phyloP scores from a whole-genome alignment of 2,797 vertebrate genomes.

The Typhlichthys eigenmanni region DNA sequence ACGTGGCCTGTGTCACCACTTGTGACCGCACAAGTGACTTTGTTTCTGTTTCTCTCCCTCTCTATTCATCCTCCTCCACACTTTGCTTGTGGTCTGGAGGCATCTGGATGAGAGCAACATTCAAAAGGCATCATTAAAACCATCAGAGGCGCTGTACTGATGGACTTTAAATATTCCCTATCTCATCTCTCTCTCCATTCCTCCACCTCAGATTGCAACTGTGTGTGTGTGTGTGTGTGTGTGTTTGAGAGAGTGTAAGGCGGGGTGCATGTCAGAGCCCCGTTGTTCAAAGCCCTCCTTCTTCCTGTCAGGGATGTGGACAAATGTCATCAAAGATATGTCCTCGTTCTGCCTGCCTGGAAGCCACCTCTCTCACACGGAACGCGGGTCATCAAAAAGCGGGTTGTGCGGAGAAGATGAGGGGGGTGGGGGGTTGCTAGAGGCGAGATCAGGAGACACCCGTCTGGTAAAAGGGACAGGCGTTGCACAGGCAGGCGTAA shows the following conservation, averaged over 20 bases:
- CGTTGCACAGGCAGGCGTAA: constrained; percentile 61
- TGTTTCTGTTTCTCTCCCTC: constrained; percentile 22
- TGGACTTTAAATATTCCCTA: constrained; percentile 8
- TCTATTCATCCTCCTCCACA: constrained; percentile 7
- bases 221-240: constrained; percentile 13
- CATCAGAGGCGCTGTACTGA: constrained; percentile 44
- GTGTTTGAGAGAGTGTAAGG: constrained; percentile 18
- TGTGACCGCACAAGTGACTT: constrained; percentile 35
- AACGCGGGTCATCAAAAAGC: constrained; percentile 65
- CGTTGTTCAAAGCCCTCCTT: constrained; percentile 59
- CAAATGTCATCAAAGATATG: constrained; percentile 74
- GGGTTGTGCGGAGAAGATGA: constrained; percentile 50
- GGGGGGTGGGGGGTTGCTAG: constrained; percentile 39
- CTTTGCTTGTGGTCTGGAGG: constrained; percentile 35
- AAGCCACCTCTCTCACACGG: constrained; percentile 63
- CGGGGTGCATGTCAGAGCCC: constrained; percentile 44
- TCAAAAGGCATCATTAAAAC: constrained; percentile 76
- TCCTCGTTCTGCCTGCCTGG: constrained; percentile 68
- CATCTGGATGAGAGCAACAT: constrained; percentile 54
- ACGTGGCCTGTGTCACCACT: constrained; percentile 37
- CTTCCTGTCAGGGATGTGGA: constrained; percentile 59
- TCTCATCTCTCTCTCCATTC: constrained; percentile 23
- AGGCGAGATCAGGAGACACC: constrained; percentile 46
- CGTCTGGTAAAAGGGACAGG: constrained; percentile 38
- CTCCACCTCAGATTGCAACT: constrained; percentile 27